Conservation (phyloP, 2,888 invertebrate species). For the Petrolisthes manimaculis region DNA sequence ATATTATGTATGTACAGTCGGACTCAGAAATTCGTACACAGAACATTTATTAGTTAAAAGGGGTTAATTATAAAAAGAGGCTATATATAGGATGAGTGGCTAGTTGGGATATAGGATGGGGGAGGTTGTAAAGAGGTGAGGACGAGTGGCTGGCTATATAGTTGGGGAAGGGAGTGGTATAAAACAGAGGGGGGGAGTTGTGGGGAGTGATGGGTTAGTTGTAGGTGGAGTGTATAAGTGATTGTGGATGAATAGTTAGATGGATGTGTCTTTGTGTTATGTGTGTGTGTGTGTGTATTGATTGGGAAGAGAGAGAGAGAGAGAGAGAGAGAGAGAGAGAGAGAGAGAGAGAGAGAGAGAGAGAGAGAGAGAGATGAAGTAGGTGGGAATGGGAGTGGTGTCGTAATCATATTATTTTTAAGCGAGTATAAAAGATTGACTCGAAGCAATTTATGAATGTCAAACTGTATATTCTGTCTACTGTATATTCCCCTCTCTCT, state of each 20-base stretch:
- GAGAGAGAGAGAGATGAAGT: slow-evolving; percentile 17
- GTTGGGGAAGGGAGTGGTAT: not conserved
- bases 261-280: not conserved
- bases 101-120: not conserved
- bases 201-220: not conserved
- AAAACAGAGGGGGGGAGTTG: not conserved
- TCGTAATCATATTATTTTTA: not conserved
- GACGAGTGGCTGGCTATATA: not conserved
- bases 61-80: too few relatives aligned
- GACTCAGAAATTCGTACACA: too few relatives aligned
- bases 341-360: slow-evolving; percentile 17
- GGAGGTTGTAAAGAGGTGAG: not conserved
- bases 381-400: not conserved
- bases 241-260: not conserved
- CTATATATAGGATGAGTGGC: too few relatives aligned
- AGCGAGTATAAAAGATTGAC: not conserved
- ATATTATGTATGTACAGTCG: not conserved
- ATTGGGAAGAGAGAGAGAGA: not conserved
- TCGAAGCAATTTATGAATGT: too few relatives aligned
- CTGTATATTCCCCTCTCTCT: not conserved
- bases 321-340: slow-evolving; percentile 8
- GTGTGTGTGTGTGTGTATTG: not conserved
- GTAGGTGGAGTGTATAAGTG: not conserved
- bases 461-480: not conserved
- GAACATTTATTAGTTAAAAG: not conserved